These are phyloP conservation scores for Rhopilema esculentum DNA, from an alignment of 30 jellyfish, hydroid and myxozoan species.

Conservation along the genomic window DNA sequence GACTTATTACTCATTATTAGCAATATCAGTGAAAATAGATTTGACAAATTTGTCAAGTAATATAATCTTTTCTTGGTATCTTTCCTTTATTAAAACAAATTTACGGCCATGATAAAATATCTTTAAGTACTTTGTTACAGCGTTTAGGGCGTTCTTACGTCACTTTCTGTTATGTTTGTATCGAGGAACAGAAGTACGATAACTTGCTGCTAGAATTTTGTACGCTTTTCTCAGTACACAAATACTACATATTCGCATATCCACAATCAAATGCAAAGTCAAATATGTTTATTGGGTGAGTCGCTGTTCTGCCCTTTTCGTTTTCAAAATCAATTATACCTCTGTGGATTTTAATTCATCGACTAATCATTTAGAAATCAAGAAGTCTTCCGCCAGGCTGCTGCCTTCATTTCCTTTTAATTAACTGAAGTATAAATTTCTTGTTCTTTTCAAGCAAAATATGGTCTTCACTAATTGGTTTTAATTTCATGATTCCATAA, in stretches of 20 bases:
- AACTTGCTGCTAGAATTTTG: not conserved
- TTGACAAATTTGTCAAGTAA: not conserved
- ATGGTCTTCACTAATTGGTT: constrained; percentile 60
- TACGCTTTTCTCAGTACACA: not conserved
- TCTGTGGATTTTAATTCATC: constrained; percentile 63
- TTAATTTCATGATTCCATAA: constrained; percentile 72
- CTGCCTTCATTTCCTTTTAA: constrained; percentile 67
- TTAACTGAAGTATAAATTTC: constrained; percentile 69
- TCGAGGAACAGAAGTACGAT: not conserved
- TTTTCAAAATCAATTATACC: constrained; percentile 53
- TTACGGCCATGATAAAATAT: not conserved
- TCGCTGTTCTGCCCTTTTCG: constrained; percentile 28
- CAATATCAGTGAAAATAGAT: not conserved
- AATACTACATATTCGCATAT: not conserved
- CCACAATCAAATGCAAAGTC: constrained; percentile 32
- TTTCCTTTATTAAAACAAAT: not conserved
- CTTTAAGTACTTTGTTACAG: not conserved
- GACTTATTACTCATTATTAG: not conserved
- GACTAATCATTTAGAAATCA: constrained; percentile 44
- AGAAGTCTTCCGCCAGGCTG: constrained; percentile 65
- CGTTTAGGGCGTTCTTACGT: too few relatives aligned
- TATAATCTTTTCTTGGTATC: not conserved
- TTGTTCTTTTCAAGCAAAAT: constrained; percentile 63
- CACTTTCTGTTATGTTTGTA: not conserved
- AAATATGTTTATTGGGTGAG: constrained; percentile 33